Evolutionary conservation across 2,797 vertebrate genomes (phyloP), one percentile per base, ranked within the genome.

Genomic region (Prunella strophiata): DNA sequence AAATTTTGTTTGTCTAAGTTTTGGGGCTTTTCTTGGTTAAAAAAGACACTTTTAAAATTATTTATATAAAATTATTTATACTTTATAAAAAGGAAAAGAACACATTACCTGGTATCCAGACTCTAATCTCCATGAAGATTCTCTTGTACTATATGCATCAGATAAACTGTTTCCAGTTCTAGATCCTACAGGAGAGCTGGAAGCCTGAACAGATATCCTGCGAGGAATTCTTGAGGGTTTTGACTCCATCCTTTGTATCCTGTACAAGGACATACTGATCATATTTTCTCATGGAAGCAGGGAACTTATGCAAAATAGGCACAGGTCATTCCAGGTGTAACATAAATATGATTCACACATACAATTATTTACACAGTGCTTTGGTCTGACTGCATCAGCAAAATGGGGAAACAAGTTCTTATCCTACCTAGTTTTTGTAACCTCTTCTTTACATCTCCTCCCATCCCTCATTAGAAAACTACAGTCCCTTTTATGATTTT

Each of bases 141-240:
- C 98, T 97, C 99, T 98, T 27, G 98, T 93, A 75, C 98, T 98
- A 94, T 98, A 98, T 40, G 98, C 98, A 74, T 98, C 98, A 95
- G 95, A 98, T 84, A 99, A 96, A 77, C 96, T 93, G 22, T 95
- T 98, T 94, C 97, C 97, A 95, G 95, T 95, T 72, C 98, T 94
- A 88, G 97, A 94, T 95, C 96, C 98, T 98, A 95, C 98, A 78
- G 42, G 89, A 51, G 99, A 97, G 94, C 97, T 96, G 58, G 98
- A 89, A 38, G 97, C 92, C 79, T 97, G 98, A 96, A 98, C 94
- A 90, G 99, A 98, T 96, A 99, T 96, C 96, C 98, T 98, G 96
- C 99, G 98, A 42, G 99, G 98, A 98, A 99, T 98, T 94, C 99
- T 98, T 94, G 98, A 98, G 93, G 99, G 98, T 96, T 99, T 99